Percentiles rank a stretch among this genome's conserved stretches.
These are phyloP conservation scores for Eleginops maclovinus DNA, from an alignment of 2,113 vertebrate genomes.

Conservation along the genomic window DNA sequence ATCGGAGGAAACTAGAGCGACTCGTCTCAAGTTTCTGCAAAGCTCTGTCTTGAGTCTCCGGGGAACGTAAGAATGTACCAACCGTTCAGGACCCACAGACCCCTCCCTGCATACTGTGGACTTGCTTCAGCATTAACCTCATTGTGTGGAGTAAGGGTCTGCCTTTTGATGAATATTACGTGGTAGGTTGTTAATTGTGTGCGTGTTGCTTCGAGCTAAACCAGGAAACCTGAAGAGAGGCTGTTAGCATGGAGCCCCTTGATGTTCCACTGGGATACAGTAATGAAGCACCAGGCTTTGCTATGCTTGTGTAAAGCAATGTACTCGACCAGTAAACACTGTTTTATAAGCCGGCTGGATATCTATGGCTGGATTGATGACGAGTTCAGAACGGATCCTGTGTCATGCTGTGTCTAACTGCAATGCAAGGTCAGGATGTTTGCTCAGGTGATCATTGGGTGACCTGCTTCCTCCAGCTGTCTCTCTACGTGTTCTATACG, in stretches of 20 bases:
- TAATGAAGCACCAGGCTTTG: background rate
- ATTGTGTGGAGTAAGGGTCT: slow-evolving; percentile 34
- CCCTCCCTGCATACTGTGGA: slow-evolving; percentile 26
- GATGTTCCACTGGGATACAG: background rate
- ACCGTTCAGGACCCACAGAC: slow-evolving; percentile 26
- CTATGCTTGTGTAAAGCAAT: too few relatives aligned
- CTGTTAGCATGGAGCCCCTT: background rate
- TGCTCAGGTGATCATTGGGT: background rate
- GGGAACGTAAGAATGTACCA: slow-evolving; percentile 56
- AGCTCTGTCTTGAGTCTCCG: slow-evolving; percentile 36
- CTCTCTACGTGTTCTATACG: background rate
- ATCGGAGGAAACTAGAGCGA: slow-evolving; percentile 38
- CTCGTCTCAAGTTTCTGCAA: slow-evolving; percentile 43
- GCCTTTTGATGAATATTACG: slow-evolving; percentile 26
- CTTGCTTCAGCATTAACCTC: slow-evolving; percentile 25
- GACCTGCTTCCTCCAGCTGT: background rate
- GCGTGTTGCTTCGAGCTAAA: slow-evolving; percentile 9
- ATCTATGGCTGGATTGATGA: too few relatives aligned
- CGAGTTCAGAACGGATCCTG: too few relatives aligned
- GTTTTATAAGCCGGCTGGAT: too few relatives aligned
- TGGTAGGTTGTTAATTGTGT: slow-evolving; percentile 34
- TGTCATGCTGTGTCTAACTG: slow-evolving; percentile 2
- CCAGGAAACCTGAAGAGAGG: background rate
- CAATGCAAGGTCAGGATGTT: slow-evolving; percentile 11
- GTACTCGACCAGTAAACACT: too few relatives aligned